Evolutionary conservation across 1,140 invertebrate genomes (phyloP), one percentile per base, ranked within the genome.

Genomic region (Ephestia elutella): DNA sequence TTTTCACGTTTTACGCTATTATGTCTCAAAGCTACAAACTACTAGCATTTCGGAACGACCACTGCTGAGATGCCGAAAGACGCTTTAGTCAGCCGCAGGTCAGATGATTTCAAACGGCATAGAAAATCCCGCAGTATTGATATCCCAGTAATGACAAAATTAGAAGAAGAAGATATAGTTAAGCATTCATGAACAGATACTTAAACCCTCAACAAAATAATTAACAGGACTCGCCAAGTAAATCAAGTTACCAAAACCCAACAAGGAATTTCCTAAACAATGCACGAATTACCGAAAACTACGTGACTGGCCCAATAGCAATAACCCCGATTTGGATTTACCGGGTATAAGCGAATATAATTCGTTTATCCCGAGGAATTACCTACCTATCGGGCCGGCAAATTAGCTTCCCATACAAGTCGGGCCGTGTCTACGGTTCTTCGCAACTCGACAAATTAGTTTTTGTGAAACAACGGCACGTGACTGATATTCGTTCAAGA

Each of bases 281-380:
- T 58, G 51, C 38, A 25, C 17, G 57, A 58, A 58, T 58, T 58
- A 53, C 11, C 17, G 13, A 28, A 53, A 58, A 58, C 49, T 58
- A 58, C 57, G 57, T 58, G 57, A 51, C 32, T 30, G 49, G 38
- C 57, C 57, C 30, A 11, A 32, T 49, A 49, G 11, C 28, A 51
- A 59, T 59, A 59, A 51, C 57, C 35, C 49, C 49, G 57, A 59
- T 59, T 59, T n/a, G 50, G 57, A 59, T 59, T 44, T 44, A 44
- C 32, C 49, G 57, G 57, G 63, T 67, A 72, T 70, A 71, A 66
- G 61, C 69, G 67, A 68, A 72, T 66, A 75, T 78, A 76, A 78
- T 74, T 68, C 66, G 65, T 72, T 78, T 78, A 74, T 72, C 65
- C 70, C 68, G 51, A 54, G 59, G 70, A 69, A 78, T 68, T 75